Base-by-base conservation (phyloP, 2,113 vertebrate genomes). In the Sylvia atricapilla region DNA sequence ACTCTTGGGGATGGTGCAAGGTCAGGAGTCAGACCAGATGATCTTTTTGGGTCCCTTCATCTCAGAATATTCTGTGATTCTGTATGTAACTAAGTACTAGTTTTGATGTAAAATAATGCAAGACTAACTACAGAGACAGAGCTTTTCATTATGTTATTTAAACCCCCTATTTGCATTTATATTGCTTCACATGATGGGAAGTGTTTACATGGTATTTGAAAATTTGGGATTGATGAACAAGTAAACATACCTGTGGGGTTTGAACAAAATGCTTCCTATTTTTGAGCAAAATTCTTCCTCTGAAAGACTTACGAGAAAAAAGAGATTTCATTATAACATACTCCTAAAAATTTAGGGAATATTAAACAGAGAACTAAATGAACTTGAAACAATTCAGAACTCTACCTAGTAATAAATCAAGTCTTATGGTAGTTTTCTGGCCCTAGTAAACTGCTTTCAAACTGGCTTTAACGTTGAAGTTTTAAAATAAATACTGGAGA, bases 111-210 rank as follows among this genome's bases (percentile, higher is more conserved):
- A 93, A 94, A 89, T 82, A 91, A 53, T 73, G 39, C 62, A 79
- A 83, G 70, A 47, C 33, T 87, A 91, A 84, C 75, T 89, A 72
- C 31, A 79, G 56, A 92, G 28, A 84, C 83, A 87, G 66, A 94
- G 66, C 25, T 87, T 95, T 93, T 90, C 58, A 46, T 87, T 56
- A 74, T 88, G 84, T 85, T 95, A 78, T 68, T 95, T 92, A 94
- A 94, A 56, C 30, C 17, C 0, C 2, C 41, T 85, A 91, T 96
- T 97, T 96, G 87, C 81, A 95, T 94, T 95, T 95, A 85, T 95
- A 88, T 95, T 95, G 56, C 74, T 93, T 91, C 50, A 33, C 72
- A 72, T 94, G 69, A 88, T 86, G 62, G 11, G 84, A 93, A 73
- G 62, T 94, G 30, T 96, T 94, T 91, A 67, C 37, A 35, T 43